Evolutionary conservation across 2,113 vertebrate species (phyloP).

Genomic region (Leucoraja erinaceus): DNA sequence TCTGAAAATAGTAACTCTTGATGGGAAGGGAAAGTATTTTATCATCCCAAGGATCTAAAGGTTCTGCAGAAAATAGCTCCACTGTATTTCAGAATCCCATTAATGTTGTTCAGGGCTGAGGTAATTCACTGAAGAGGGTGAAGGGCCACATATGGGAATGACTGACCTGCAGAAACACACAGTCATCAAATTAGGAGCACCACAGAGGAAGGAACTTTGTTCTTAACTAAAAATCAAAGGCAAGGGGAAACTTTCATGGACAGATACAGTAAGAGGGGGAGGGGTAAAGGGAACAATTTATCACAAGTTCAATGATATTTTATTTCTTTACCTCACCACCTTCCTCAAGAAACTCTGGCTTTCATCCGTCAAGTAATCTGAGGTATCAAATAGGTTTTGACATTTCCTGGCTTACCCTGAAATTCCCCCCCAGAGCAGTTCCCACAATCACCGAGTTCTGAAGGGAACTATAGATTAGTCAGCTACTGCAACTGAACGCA

Average conservation of each 20-base stretch:
- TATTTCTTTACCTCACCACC: not conserved
- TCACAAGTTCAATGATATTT: not conserved
- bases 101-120: conserved; percentile 18
- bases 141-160: conserved; percentile 40
- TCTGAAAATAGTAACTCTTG: not conserved
- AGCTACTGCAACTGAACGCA: not conserved
- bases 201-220: conserved; percentile 5
- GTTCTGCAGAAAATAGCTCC: conserved; percentile 12
- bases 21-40: not conserved
- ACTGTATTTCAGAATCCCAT: conserved; percentile 25
- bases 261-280: not conserved
- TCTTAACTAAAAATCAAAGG: not conserved
- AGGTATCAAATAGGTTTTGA: not conserved
- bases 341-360: not conserved
- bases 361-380: not conserved
- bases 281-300: not conserved
- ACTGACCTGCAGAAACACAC: not conserved
- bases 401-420: not conserved
- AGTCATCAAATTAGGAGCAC: not conserved
- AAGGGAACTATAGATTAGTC: not conserved
- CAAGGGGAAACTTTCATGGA: not conserved
- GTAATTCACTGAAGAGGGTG: not conserved
- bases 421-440: not conserved
- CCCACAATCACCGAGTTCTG: not conserved
- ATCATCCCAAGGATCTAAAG: not conserved